Evolutionary conservation across 2,113 vertebrate genomes (phyloP).

Genomic region (Sander vitreus): DNA sequence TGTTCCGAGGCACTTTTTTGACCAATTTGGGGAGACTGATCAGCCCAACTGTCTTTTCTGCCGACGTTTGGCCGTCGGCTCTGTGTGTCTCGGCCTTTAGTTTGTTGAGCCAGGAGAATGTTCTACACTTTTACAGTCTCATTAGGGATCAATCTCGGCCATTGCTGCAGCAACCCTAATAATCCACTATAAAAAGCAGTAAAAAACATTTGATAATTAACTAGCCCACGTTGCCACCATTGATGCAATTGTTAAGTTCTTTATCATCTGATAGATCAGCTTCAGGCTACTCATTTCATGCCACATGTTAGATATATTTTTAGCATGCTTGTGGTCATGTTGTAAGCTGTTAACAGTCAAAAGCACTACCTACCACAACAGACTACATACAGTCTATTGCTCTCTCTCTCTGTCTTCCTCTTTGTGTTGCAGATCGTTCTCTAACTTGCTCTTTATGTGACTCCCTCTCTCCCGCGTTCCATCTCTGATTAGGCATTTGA

Average conservation of each 20-base stretch:
- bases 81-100: too few species aligned
- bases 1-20: too few species aligned
- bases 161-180: constrained; percentile 5
- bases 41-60: too few species aligned
- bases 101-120: neutral
- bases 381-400: neutral
- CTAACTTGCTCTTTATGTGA: neutral
- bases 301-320: constrained; percentile 28
- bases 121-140: neutral
- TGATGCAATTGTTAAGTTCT: neutral
- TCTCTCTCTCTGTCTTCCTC: neutral
- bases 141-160: neutral
- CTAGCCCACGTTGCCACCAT: neutral
- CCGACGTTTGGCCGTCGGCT: too few species aligned
- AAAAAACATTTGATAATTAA: constrained; percentile 2
- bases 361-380: neutral
- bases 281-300: neutral
- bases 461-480: neutral
- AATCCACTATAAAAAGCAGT: neutral
- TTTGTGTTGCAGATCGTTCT: constrained; percentile 8
- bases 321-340: constrained; percentile 1
- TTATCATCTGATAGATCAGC: neutral
- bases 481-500: constrained; percentile 40
- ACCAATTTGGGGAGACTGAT: too few species aligned
- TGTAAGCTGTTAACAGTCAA: neutral